Evolutionary conservation across 2,797 vertebrate genomes (phyloP).

Genomic region (Lycodopsis pacificus): DNA sequence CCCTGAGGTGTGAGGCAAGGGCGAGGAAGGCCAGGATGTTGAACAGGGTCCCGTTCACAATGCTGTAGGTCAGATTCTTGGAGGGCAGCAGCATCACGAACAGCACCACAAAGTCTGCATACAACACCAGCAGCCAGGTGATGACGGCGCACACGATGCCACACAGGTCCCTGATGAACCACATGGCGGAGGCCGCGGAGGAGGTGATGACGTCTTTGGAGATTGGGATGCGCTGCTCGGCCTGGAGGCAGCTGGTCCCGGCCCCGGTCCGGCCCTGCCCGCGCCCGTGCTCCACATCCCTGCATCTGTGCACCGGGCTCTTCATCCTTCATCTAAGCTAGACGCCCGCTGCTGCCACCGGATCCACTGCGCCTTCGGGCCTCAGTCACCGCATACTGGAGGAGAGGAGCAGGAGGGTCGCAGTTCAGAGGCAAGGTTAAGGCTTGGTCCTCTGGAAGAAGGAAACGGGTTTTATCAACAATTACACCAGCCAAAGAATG

Average conservation of each 20-base stretch:
- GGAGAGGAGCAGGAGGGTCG: background rate
- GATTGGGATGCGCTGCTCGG: conserved; percentile 82
- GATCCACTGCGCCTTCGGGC: conserved; percentile 50
- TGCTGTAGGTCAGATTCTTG: conserved; percentile 92
- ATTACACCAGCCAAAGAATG: background rate
- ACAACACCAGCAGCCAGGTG: conserved; percentile 97
- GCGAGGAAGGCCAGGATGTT: conserved; percentile 95
- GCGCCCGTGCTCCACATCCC: conserved; percentile 90
- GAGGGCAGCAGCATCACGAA: conserved; percentile 97
- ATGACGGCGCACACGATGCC: conserved; percentile 94
- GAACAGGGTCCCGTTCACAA: conserved; percentile 93
- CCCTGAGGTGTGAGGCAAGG: conserved; percentile 94
- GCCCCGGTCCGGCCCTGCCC: conserved; percentile 69
- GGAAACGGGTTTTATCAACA: background rate
- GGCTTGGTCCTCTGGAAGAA: background rate
- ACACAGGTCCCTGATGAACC: conserved; percentile 97
- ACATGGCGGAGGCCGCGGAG: conserved; percentile 88
- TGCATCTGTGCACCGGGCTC: conserved; percentile 90
- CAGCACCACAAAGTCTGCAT: conserved; percentile 96
- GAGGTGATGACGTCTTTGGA: conserved; percentile 83
- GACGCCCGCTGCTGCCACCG: conserved; percentile 44
- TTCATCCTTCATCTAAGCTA: conserved; percentile 89
- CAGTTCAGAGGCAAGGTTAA: background rate
- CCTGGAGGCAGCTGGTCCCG: conserved; percentile 83
- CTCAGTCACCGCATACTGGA: conserved; percentile 83